These are phyloP conservation scores for Mormyrops boulengeri DNA, from an alignment of 2,797 vertebrate genomes.

Conservation along the genomic window DNA sequence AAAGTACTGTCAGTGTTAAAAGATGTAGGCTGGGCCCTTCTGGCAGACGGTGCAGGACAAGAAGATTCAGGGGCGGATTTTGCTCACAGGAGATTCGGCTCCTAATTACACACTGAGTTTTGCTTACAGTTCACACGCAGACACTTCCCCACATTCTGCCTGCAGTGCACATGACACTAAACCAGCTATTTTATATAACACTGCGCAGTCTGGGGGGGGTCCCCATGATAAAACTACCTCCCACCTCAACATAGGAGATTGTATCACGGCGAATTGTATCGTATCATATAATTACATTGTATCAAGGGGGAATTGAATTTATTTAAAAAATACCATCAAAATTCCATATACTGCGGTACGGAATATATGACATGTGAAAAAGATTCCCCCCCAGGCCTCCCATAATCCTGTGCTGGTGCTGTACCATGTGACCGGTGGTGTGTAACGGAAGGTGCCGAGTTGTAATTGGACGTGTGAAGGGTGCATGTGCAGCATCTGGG, in stretches of 20 bases:
- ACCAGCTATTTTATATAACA: not conserved
- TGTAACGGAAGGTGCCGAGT: not conserved
- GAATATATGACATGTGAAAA: not conserved
- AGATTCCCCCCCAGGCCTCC: not conserved
- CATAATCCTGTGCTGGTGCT: not conserved
- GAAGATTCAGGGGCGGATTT: not conserved
- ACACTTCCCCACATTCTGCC: not conserved
- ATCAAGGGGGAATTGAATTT: not conserved
- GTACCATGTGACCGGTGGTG: not conserved
- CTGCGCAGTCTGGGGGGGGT: not conserved
- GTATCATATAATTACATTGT: not conserved
- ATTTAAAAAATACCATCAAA: not conserved
- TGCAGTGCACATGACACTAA: not conserved
- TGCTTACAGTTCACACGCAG: not conserved
- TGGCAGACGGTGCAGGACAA: not conserved
- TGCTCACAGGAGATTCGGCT: not conserved
- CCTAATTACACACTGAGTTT: not conserved
- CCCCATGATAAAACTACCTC: not conserved
- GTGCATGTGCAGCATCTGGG: not conserved
- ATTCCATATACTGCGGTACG: not conserved
- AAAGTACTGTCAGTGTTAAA: not conserved
- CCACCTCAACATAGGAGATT: not conserved
- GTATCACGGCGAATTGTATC: not conserved
- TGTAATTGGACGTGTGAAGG: not conserved
- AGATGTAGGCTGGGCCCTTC: not conserved